Evolutionary conservation across 35 echinoderm and acorn worm species (phyloP), one percentile per base, ranked within the genome.

Genomic region (Antedon bifida): DNA sequence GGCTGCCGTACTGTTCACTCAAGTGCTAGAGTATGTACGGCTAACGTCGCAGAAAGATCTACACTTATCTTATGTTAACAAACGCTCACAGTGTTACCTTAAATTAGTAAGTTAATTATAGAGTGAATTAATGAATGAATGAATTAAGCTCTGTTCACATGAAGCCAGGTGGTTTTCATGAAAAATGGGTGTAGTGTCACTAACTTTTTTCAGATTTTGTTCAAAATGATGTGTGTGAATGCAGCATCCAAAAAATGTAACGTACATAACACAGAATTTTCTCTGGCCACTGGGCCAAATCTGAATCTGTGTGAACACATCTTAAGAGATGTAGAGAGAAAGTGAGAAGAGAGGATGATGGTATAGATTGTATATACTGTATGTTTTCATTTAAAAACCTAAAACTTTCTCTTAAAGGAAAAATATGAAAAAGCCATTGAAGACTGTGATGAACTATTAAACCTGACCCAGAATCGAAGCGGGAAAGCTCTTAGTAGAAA

Each of bases 401-500:
- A n/a, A n/a, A n/a, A n/a, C n/a, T n/a, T 21, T 39, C 32, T 79
- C 26, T n/a, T 89, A 8, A 81, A 96, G 93, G 90, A 96, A 84
- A 84, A 92, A 87, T 89, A 92, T 86, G 90, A 90, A 56, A 87
- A 92, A 36, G 81, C 84, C 30, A 51, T 86, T 16, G 90, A 89
- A 78, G 93, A 96, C 75, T 92, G 91, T 34, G 85, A 84, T 77
- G 84, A 89, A 83, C 83, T 87, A 87, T 46, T 89, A 80, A 74
- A 51, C 39, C 85, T 82, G 81, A 74, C 83, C 82, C 36, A 92
- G 13, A 89, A 91, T 81, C 84, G 88, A 35, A 92, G 85, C 77
- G 89, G 87, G 16, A 96, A 96, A 82, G 91, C 90, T 34, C 85
- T 92, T 29, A 92, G 86, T 80, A 79, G 93, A 30, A 96, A 96